Percentiles rank a stretch among this genome's conserved stretches.
phyloP scores from a whole-genome alignment of 2,797 vertebrate species.

The Amblyopsis hoosieri region DNA sequence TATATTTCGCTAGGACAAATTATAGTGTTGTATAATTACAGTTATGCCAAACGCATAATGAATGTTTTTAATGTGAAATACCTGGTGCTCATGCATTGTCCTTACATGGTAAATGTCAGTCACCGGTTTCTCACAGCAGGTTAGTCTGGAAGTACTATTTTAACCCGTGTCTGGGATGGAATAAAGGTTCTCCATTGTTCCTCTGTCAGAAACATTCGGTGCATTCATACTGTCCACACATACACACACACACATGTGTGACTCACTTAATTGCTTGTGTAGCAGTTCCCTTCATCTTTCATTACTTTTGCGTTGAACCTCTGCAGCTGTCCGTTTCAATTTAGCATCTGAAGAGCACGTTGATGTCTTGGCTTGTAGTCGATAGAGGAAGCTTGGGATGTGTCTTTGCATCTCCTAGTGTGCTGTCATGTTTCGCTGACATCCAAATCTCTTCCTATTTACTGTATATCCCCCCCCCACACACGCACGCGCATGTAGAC shows the following conservation, averaged over 20 bases:
- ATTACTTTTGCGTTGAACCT: constrained; percentile 32
- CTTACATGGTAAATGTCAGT: no score
- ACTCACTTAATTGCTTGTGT: constrained; percentile 45
- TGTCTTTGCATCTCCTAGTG: constrained; percentile 19
- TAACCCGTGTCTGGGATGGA: background rate
- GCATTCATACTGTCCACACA: constrained; percentile 28
- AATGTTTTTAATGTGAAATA: no score
- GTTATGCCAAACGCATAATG: no score
- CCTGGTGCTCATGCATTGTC: no score
- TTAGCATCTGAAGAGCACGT: constrained; percentile 45
- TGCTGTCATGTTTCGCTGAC: no score
- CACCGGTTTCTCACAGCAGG: no score
- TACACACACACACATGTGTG: constrained; percentile 32
- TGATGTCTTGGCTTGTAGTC: constrained; percentile 30
- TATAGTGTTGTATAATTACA: no score
- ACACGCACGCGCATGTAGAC: no score
- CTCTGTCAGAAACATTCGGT: constrained; percentile 20
- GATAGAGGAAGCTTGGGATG: constrained; percentile 43
- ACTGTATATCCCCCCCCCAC: no score
- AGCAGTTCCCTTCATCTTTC: constrained; percentile 37
- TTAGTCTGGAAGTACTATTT: no score
- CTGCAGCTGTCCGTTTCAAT: constrained; percentile 35
- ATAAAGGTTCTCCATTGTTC: constrained; percentile 14
- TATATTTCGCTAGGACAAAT: no score
- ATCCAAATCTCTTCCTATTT: no score